phyloP scores from a whole-genome alignment of 1,140 invertebrate genomes.

The Caerostris darwini region DNA sequence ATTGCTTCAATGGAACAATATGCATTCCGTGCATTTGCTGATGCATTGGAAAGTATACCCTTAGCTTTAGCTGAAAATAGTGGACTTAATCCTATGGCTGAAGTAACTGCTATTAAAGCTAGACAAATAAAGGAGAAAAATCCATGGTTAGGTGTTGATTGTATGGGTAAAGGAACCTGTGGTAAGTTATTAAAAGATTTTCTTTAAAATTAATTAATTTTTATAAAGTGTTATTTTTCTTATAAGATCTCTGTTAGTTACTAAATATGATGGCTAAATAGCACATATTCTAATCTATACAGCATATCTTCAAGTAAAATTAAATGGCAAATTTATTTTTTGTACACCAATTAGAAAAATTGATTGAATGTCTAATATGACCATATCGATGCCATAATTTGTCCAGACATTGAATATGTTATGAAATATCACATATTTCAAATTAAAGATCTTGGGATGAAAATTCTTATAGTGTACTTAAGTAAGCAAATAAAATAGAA shows the following conservation, averaged over 20 bases:
- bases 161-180: slow-evolving; percentile 91
- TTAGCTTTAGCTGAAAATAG: slow-evolving; percentile 98
- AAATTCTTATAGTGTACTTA: no score
- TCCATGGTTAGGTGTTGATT: slow-evolving; percentile 95
- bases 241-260: not conserved
- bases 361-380: no score
- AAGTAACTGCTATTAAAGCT: slow-evolving; percentile 95
- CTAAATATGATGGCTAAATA: not conserved
- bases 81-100: slow-evolving; percentile 95
- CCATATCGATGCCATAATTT: no score
- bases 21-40: slow-evolving; percentile 96
- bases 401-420: no score
- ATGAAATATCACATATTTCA: no score
- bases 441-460: no score
- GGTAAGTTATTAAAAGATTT: slow-evolving; percentile 82
- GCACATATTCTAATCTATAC: no score
- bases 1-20: slow-evolving; percentile 98
- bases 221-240: not conserved
- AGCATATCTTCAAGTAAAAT: no score
- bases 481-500: no score
- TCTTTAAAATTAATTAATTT: not conserved
- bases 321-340: no score
- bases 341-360: no score
- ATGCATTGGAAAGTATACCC: slow-evolving; percentile 97
- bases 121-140: slow-evolving; percentile 93